Evolutionary conservation across 1,140 invertebrate species (phyloP).

Genomic region (Penaeus chinensis): DNA sequence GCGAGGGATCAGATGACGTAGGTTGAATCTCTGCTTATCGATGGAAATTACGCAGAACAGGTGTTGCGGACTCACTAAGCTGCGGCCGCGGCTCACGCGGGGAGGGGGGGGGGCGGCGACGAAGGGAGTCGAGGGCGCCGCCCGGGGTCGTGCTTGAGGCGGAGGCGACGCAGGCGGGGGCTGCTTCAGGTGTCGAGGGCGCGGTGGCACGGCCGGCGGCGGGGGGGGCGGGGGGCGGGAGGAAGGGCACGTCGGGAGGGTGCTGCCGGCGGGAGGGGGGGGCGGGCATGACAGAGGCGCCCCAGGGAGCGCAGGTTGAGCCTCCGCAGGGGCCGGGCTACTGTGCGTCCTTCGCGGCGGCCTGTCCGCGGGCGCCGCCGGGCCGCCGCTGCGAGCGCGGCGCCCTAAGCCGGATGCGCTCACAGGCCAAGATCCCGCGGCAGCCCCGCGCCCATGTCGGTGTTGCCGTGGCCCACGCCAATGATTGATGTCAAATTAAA

Average conservation of each 20-base stretch:
- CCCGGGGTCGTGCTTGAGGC: no score
- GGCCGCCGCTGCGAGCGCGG: background rate
- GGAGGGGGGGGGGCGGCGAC: no score
- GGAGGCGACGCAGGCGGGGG: no score
- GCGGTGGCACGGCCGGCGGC: background rate
- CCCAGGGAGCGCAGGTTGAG: slow-evolving; percentile 3
- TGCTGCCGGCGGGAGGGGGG: background rate
- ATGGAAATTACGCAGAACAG: no score
- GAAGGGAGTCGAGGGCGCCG: no score
- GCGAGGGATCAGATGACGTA: no score
- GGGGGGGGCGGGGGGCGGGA: background rate
- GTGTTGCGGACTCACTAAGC: no score
- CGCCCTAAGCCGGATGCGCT: background rate
- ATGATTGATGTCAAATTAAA: slow-evolving; percentile 63
- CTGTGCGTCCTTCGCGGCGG: slow-evolving; percentile 29
- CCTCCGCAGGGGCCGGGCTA: slow-evolving; percentile 33
- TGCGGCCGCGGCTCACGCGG: no score
- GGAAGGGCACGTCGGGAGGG: background rate
- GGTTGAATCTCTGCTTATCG: no score
- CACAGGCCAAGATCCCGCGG: background rate
- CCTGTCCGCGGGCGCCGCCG: background rate
- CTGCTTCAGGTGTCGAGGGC: no score
- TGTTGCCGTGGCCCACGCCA: slow-evolving; percentile 22
- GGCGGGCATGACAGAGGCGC: slow-evolving; percentile 2
- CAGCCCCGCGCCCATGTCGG: background rate